These are phyloP conservation scores for Oligia strigilis DNA, from an alignment of 2,888 invertebrate genomes.

Conservation along the genomic window DNA sequence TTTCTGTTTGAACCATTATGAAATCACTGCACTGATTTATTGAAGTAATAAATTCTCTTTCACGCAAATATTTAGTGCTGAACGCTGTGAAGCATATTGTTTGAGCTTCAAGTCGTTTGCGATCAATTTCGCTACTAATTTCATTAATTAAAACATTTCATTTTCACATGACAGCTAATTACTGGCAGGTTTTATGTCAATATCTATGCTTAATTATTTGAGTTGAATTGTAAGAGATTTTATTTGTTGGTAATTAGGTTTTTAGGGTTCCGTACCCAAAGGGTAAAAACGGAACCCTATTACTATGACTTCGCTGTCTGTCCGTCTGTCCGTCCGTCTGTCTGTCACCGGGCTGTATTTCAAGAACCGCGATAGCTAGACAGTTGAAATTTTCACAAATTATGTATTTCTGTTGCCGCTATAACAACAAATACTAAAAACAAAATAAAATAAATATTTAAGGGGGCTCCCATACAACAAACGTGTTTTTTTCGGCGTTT, in stretches of 20 bases:
- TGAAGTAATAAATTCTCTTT: conserved; percentile 53
- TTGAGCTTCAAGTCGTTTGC: conserved; percentile 41
- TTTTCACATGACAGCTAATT: conserved; percentile 58
- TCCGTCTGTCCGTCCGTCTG: too few species aligned
- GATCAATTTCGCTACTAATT: conserved; percentile 48
- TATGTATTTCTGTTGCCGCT: too few species aligned
- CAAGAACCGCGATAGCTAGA: too few species aligned
- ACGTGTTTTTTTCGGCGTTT: too few species aligned
- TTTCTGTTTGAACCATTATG: conserved; percentile 57
- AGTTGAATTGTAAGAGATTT: conserved; percentile 19
- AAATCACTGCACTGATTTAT: conserved; percentile 62
- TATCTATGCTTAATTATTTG: conserved; percentile 24
- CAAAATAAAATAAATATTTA: too few species aligned
- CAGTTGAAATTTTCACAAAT: too few species aligned
- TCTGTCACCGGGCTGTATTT: too few species aligned
- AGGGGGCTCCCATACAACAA: too few species aligned
- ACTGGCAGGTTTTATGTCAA: conserved; percentile 31
- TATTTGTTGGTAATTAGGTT: conserved; percentile 4
- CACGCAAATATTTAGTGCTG: conserved; percentile 62
- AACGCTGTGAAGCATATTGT: conserved; percentile 52
- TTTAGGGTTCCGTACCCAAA: too few species aligned
- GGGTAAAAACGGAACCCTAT: too few species aligned
- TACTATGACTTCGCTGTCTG: too few species aligned
- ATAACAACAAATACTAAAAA: too few species aligned
- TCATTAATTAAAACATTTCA: conserved; percentile 47